Evolutionary conservation across 2,888 invertebrate species (phyloP), one percentile per base, ranked within the genome.

Genomic region (Zhengitettix transpicula): DNA sequence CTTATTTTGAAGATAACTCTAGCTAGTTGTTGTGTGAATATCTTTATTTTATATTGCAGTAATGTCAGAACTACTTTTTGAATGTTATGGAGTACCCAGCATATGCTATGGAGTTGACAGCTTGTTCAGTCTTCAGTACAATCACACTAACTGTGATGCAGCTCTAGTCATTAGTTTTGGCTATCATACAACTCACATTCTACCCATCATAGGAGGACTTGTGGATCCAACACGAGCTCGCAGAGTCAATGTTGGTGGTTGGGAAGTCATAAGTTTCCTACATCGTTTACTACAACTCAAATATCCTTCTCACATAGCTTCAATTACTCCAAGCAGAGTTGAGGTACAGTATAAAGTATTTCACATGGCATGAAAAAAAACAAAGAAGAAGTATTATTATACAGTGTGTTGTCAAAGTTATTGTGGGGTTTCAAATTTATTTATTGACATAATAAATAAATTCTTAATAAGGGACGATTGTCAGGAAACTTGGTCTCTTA

Each of bases 61-160:
- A 68, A 94, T 96, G 94, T 89, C 89, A 1, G 96, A 96, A 71
- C 76, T 96, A 59, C 74, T 96, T 53, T 96, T 96, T 74, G 96
- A 96, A 74, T 93, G 89, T 64, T 96, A 96, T 70, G 82, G 84
- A 52, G 81, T 95, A 5, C 94, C 95, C 8, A 82, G 85, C 1
- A 78, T 96, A 16, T 81, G 85, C 58, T 95, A 93, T 71, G 93
- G 94, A 52, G 81, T 96, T 10, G 96, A 95, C 72, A 83, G 87
- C 0, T 71, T 95, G 42, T 87, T 85, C 69, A 86, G 89, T 63
- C 79, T 78, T 64, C 82, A 83, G 71, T 64, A 68, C 28, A 79
- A 81, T 63, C 80, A 80, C 63, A 69, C 69, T 58, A 69, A 67
- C 59, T 63, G 68, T 53, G 75, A 81, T 57, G 78, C 84, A 70